Base-by-base conservation (phyloP, 2,797 vertebrate species). In the Danio choprae region DNA sequence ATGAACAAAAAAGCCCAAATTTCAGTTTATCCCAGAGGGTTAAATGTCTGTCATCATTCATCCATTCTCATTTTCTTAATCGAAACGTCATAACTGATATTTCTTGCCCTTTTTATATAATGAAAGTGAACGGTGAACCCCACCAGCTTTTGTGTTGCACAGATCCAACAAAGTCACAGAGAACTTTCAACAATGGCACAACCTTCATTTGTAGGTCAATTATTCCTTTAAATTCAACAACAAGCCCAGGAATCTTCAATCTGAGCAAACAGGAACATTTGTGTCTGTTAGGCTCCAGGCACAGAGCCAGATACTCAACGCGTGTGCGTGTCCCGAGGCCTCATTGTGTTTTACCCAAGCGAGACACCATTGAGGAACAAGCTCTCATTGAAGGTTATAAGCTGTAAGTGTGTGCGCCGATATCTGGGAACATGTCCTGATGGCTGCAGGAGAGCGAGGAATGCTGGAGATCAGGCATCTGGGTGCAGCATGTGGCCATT, bases 401-500 rank as follows among this genome's bases (percentile, higher is more conserved):
- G 62, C 50, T 4, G 56, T 41, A 46, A 40, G 67, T 51, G 43
- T 62, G 53, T 40, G 41, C 1, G 77, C n/a, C 16, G 74, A 76
- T 13, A 56, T 77, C 60, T 63, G 22, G 62, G 48, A 81, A 76
- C 36, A 64, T 43, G 18, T 53, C 29, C 38, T 72, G 79, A 68
- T 65, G 71, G 53, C 71, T 70, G 51, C 64, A 76, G 65, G 69
- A 82, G 60, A 36, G 65, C 22, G 10, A 76, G 65, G 69, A 79
- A 43, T 55, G 65, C 59, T 69, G 68, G 72, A 68, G 79, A 67
- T 64, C 60, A 68, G 75, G 56, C 73, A 78, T 69, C 74, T 79
- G 80, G 60, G 67, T 80, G n/a, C 77, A 64, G 82, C 74, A 79
- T 85, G 80, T 82, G 72, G 53, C 60, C 72, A 64, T 29, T 71